Conservation (phyloP, 2,797 vertebrate genomes). For the Lophius americanus region DNA sequence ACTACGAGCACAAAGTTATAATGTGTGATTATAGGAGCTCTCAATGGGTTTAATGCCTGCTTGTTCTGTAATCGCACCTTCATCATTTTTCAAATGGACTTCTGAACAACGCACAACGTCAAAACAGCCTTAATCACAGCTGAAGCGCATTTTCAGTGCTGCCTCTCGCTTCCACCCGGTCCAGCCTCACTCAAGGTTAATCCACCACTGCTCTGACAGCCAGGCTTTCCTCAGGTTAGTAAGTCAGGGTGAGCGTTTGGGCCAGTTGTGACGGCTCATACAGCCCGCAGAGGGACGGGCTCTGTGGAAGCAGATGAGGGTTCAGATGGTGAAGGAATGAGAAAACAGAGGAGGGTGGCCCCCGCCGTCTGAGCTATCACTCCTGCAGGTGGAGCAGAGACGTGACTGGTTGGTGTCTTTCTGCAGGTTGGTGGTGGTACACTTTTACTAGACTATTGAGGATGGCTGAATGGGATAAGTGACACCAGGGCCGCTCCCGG, state of each 20-base stretch:
- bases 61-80: slow-evolving; percentile 46
- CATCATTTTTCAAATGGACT: slow-evolving; percentile 20
- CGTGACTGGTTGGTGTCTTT: slow-evolving; percentile 21
- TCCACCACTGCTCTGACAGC: slow-evolving; percentile 41
- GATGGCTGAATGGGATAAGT: slow-evolving; percentile 45
- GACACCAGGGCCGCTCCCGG: slow-evolving; percentile 53
- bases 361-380: too few species aligned
- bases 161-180: slow-evolving; percentile 19
- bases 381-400: slow-evolving; percentile 15
- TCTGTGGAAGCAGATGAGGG: slow-evolving; percentile 7
- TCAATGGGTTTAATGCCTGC: slow-evolving; percentile 26
- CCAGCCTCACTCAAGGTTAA: slow-evolving; percentile 62
- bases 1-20: slow-evolving; percentile 39
- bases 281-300: slow-evolving; percentile 38
- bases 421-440: slow-evolving; percentile 26
- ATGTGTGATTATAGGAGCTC: slow-evolving; percentile 32
- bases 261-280: too few species aligned
- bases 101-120: slow-evolving; percentile 8
- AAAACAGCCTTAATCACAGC: neutral
- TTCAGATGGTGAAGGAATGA: slow-evolving; percentile 47
- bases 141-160: neutral
- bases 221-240: slow-evolving; percentile 35
- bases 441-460: slow-evolving; percentile 42
- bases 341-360: slow-evolving; percentile 20
- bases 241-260: too few species aligned